These are phyloP conservation scores for Ridgeia piscesae DNA, from an alignment of 1,140 invertebrate species.

Conservation along the genomic window DNA sequence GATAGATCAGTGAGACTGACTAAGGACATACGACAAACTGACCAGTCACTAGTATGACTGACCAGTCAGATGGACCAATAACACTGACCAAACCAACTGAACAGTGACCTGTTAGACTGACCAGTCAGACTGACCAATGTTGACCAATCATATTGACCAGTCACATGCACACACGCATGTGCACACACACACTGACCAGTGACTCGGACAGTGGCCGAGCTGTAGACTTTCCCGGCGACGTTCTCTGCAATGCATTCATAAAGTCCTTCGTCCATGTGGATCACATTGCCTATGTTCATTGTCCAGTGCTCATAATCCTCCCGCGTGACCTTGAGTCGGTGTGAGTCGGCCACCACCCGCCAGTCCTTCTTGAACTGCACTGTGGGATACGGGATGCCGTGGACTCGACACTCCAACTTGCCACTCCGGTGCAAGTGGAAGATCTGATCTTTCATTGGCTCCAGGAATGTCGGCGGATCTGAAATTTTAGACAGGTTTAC, in stretches of 20 bases:
- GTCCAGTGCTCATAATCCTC: slow-evolving; percentile 79
- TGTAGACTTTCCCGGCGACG: slow-evolving; percentile 85
- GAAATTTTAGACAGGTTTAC: slow-evolving; percentile 29
- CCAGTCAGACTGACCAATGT: background rate
- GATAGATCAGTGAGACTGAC: no score
- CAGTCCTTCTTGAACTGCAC: slow-evolving; percentile 90
- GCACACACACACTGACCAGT: slow-evolving; percentile 89
- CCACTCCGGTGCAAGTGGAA: slow-evolving; percentile 65
- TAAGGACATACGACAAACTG: no score
- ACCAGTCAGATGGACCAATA: no score
- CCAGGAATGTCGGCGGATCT: slow-evolving; percentile 88
- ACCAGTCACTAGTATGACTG: no score
- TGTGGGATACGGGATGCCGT: slow-evolving; percentile 87
- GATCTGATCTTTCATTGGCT: slow-evolving; percentile 79
- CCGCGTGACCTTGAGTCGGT: slow-evolving; percentile 37
- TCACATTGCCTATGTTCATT: slow-evolving; percentile 80
- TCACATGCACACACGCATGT: slow-evolving; percentile 48
- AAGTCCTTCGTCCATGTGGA: slow-evolving; percentile 86
- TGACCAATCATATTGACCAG: background rate
- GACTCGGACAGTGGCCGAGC: slow-evolving; percentile 85
- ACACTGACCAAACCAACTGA: no score
- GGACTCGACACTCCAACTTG: slow-evolving; percentile 80
- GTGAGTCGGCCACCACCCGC: slow-evolving; percentile 44
- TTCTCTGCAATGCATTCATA: slow-evolving; percentile 91
- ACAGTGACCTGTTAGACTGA: background rate